Evolutionary conservation across 2,888 invertebrate genomes (phyloP), one percentile per base, ranked within the genome.

Genomic region (Habrosyne pyritoides): DNA sequence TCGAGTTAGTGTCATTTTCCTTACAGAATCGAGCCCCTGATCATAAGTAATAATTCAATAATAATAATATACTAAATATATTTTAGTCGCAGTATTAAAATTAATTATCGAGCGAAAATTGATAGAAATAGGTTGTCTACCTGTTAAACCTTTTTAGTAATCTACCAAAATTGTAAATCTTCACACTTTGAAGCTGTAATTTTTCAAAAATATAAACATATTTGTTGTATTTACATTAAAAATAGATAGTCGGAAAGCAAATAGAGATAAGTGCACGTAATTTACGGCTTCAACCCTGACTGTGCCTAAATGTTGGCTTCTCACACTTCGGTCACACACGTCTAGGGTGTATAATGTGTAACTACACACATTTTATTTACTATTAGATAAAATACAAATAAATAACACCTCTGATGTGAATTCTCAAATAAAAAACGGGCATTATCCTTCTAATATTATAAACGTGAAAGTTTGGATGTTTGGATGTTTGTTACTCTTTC

Each of bases 181-280:
- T 18, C 14, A 42, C 69, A 67, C 63, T 67, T 62, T 59, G 59
- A 60, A 57, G 57, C 56, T 63, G 60, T 60, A 60, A 47, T n/a
- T n/a, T n/a, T n/a, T n/a, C n/a, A n/a, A 60, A 70, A 76, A 69
- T 65, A 75, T 73, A 75, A 75, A 81, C 81, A 75, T 67, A 75
- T 73, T 71, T 75, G 72, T 78, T 77, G 75, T 86, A 84, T 86
- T 86, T 86, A 83, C 81, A 69, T 73, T 60, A 73, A 75, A 75
- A 77, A 79, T 79, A 83, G 81, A 84, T 82, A 82, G 79, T 72
- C 73, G 73, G 56, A 64, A 59, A 63, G 84, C 79, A 88, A 87
- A 88, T 83, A 88, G 66, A 84, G 87, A 88, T 87, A 89, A 83
- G 77, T 83, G 71, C 61, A 63, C 54, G 67, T 82, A 83, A 89